Evolutionary conservation across 2,888 invertebrate species (phyloP), one percentile per base, ranked within the genome.

Genomic region (Drosophila atripex): DNA sequence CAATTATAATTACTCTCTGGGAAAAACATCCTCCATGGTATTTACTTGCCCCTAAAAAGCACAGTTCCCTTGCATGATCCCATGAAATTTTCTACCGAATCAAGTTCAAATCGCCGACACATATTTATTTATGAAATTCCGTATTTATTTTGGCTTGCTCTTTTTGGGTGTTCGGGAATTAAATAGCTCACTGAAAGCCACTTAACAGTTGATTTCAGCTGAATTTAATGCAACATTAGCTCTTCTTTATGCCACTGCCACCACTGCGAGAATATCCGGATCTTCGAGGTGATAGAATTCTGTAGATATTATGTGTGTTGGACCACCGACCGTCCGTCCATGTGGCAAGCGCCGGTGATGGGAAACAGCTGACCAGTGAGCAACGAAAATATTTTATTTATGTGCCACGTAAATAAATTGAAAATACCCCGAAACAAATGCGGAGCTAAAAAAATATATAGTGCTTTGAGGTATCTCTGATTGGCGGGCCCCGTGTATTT

Each of bases 151-250:
- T 60, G 23, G 38, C 49, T 32, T 64, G 65, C 55, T 53, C 58
- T 49, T 51, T 38, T 65, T 76, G 64, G 50, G 73, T 77, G 75
- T 71, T 77, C 71, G 73, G 30, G 77, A 84, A 85, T 85, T 86
- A 85, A 85, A 85, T 85, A 85, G 84, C 84, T 85, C 78, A 85
- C 70, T 86, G 84, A 85, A 86, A 86, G 78, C 84, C 80, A 76
- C 86, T 84, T 75, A 80, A 75, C 84, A 86, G 84, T 84, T 80
- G 84, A 85, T 86, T 85, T 85, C 86, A 86, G 78, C 68, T 86
- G 84, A 80, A 80, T 85, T 85, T 85, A 80, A 85, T 85, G 84
- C 84, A 84, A 86, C 86, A 85, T 85, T 85, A 85, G 80, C 77
- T 53, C 32, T 78, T 80, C 80, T 64, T 71, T 63, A 76, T 86